A percentile compares a stretch with the other conserved stretches of the same genome.
These are phyloP conservation scores for Coendou prehensilis DNA, from an alignment of 2,797 vertebrate species.

Conservation along the genomic window DNA sequence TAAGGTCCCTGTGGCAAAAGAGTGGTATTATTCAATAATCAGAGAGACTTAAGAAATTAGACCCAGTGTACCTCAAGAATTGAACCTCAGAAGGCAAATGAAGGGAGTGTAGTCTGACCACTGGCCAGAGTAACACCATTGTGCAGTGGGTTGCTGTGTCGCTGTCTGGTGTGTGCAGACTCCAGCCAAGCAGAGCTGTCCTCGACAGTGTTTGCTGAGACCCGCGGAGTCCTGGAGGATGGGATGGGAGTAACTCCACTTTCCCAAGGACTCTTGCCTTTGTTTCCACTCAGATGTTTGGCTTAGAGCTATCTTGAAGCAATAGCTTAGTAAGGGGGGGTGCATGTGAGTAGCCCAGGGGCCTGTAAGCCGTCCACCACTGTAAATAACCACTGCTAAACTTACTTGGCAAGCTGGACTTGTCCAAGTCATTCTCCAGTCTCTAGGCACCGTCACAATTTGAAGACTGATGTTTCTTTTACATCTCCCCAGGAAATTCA, in stretches of 20 bases:
- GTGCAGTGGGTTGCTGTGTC: not conserved
- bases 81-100: not conserved
- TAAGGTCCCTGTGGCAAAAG: not conserved
- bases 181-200: not conserved
- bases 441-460: not conserved
- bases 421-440: not conserved
- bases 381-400: not conserved
- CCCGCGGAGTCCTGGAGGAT: not conserved
- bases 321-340: not conserved
- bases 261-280: not conserved
- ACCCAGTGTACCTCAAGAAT: not conserved
- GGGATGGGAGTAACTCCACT: not conserved
- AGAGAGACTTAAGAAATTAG: not conserved
- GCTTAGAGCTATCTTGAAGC: not conserved
- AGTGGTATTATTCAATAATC: too few species aligned
- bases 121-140: not conserved
- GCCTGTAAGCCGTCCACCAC: not conserved
- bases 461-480: not conserved
- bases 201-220: not conserved
- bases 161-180: not conserved
- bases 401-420: not conserved
- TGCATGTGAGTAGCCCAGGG: not conserved
- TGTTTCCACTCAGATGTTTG: not conserved
- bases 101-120: not conserved
- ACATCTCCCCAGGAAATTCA: not conserved